Conservation (phyloP, 1,140 invertebrate species). For the Andrena cerasifolii region DNA sequence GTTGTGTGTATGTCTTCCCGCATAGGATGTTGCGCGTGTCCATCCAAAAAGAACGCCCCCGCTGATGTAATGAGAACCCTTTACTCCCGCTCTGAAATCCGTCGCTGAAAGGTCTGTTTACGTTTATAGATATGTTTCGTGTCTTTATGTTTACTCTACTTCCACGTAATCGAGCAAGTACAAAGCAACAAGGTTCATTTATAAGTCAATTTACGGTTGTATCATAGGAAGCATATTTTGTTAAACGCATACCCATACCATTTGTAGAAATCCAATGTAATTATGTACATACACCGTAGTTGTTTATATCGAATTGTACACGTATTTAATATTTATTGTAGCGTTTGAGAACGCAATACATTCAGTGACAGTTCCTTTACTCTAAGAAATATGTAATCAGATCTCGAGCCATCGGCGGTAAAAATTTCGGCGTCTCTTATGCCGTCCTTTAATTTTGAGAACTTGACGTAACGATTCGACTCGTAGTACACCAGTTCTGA, state of each 20-base stretch:
- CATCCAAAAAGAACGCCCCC: neutral
- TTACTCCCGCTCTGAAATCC: constrained; percentile 32
- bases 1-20: constrained; percentile 53
- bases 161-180: constrained; percentile 36
- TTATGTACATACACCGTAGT: constrained; percentile 64
- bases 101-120: neutral
- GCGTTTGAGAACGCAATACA: constrained; percentile 12
- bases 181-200: constrained; percentile 24
- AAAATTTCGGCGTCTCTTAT: constrained; percentile 1
- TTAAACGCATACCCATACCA: constrained; percentile 16
- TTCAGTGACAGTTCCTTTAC: constrained; percentile 40
- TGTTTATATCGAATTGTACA: constrained; percentile 47
- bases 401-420: constrained; percentile 24
- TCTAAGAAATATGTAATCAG: neutral
- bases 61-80: constrained; percentile 2
- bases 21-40: constrained; percentile 25
- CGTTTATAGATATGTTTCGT: constrained; percentile 20
- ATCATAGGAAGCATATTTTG: constrained; percentile 39
- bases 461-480: neutral
- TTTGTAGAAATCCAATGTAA: constrained; percentile 31
- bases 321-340: constrained; percentile 68
- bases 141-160: constrained; percentile 12
- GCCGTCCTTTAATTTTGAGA: neutral
- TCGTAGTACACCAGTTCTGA: constrained; percentile 29
- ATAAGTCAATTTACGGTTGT: neutral